A percentile compares a stretch with the other conserved stretches of the same genome.
Conservation (phyloP, 2,113 vertebrate genomes). For the Diphyllodes magnificus region DNA sequence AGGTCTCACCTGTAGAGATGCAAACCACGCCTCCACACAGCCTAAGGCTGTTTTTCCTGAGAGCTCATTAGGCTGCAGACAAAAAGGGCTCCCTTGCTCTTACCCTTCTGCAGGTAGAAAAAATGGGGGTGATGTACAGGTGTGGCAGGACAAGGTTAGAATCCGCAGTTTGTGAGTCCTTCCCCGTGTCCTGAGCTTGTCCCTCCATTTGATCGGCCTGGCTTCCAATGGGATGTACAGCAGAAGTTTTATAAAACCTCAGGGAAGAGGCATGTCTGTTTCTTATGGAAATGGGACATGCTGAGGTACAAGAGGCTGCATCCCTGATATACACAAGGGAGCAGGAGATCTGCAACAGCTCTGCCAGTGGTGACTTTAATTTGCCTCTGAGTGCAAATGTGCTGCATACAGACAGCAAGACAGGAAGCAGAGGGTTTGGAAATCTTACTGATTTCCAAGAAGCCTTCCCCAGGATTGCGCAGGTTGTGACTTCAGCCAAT, state of each 20-base stretch:
- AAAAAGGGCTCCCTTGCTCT: background rate
- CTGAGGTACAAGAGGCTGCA: background rate
- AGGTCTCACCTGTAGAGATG: background rate
- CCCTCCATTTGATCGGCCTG: background rate
- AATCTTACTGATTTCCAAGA: background rate
- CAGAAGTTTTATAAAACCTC: background rate
- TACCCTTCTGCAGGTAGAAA: background rate
- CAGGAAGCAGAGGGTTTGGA: background rate
- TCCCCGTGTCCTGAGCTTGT: accelerated
- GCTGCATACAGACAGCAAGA: background rate
- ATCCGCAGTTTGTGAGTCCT: background rate
- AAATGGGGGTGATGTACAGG: background rate
- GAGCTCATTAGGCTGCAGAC: background rate
- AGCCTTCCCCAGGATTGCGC: accelerated
- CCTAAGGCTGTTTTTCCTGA: background rate
- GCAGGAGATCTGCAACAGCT: background rate
- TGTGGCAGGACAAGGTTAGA: background rate
- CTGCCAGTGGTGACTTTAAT: background rate
- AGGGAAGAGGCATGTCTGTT: background rate
- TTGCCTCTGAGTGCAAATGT: background rate
- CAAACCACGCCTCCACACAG: background rate
- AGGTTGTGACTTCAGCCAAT: background rate
- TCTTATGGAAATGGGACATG: background rate
- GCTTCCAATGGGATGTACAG: background rate
- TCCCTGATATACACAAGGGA: background rate